Evolutionary conservation across 2,888 invertebrate species (phyloP), one percentile per base, ranked within the genome.

Genomic region (Gnatocerus cornutus): DNA sequence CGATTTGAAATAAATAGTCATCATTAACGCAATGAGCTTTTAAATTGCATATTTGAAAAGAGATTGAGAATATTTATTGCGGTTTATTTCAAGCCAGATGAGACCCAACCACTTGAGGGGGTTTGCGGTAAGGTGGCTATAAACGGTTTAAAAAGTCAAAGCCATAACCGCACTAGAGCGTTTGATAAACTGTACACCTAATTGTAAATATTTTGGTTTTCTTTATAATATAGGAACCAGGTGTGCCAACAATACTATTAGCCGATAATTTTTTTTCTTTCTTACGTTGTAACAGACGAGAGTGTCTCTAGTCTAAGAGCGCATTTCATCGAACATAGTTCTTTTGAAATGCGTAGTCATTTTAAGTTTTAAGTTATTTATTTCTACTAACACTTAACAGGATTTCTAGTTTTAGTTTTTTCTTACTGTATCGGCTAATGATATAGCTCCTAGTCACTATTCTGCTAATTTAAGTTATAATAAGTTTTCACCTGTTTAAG

Each of bases 371-470:
- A 73, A 78, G 76, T 78, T 77, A 76, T 80, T 78, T 77, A 76
- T 77, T 77, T 73, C 73, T 77, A 73, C 69, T 73, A 71, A 59
- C 65, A 61, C 30, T 9, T 71, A 61, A 68, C 59, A 69, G 53
- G 43, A 68, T 71, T 55, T 71, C 74, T 76, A 76, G 69, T 72
- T 79, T 79, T 77, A 74, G 71, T 76, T 75, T 80, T 78, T 71
- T 75, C 70, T 71, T 76, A 76, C 76, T 77, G 73, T 83, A 83
- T 84, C 84, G 84, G 84, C 84, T 84, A 84, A 84, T 84, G 81
- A 80, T 84, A 83, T 82, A 77, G 74, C 74, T 80, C 79, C 84
- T 84, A 84, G 84, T 84, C 84, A 84, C 77, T 80, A 77, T 70
- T 64, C 8, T 16, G 37, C 33, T 59, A 43, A 41, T 21, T 12